phyloP scores from a whole-genome alignment of 2,113 vertebrate genomes.

The Heterocephalus glaber region DNA sequence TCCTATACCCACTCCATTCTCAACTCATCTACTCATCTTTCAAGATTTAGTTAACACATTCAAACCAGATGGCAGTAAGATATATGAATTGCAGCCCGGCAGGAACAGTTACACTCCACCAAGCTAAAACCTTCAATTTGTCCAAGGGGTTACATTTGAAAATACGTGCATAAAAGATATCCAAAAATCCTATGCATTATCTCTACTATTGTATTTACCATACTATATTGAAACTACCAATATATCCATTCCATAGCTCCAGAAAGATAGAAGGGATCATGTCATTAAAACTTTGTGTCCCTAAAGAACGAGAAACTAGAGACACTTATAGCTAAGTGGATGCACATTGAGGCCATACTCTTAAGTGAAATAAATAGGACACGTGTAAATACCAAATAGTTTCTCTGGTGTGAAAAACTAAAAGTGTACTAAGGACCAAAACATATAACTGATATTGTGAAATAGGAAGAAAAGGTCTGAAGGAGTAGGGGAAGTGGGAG shows the following conservation, averaged over 20 bases:
- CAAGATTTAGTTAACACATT: constrained; percentile 9
- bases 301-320: too few species aligned
- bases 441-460: too few species aligned
- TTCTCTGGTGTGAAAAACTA: too few species aligned
- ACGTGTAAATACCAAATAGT: too few species aligned
- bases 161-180: neutral
- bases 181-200: neutral
- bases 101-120: neutral
- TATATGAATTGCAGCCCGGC: neutral
- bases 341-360: too few species aligned
- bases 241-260: neutral
- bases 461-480: too few species aligned
- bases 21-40: constrained; percentile 44
- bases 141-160: neutral
- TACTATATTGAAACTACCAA: neutral
- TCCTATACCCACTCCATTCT: neutral
- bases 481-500: too few species aligned
- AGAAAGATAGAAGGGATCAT: neutral
- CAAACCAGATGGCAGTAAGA: neutral
- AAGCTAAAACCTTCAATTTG: neutral
- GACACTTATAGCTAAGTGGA: too few species aligned
- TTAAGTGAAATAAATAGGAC: too few species aligned
- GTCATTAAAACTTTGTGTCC: neutral
- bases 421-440: too few species aligned
- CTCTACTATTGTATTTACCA: neutral